Evolutionary conservation across 2,888 invertebrate genomes (phyloP).

Genomic region (Idaea straminata): DNA sequence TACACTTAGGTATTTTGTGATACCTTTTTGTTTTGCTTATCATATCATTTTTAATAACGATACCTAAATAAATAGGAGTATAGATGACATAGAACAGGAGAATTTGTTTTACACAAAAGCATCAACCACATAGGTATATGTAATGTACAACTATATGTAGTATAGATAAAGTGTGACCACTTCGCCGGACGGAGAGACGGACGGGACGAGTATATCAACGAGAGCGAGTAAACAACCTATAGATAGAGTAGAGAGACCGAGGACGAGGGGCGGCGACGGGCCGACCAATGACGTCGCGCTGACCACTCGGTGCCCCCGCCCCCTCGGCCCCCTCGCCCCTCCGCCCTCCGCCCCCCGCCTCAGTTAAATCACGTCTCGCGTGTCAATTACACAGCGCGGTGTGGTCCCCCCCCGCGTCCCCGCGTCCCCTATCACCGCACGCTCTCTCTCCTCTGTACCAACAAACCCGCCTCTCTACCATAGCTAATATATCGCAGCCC

Average conservation of each 20-base stretch:
- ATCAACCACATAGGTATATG: too few relatives aligned
- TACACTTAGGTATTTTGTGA: too few relatives aligned
- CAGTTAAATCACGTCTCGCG: conserved; percentile 37
- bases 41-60: too few relatives aligned
- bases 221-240: conserved; percentile 6
- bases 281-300: conserved; percentile 44
- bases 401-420: conserved; percentile 11
- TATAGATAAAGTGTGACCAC: too few relatives aligned
- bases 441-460: background rate
- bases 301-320: conserved; percentile 33
- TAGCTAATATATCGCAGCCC: too few relatives aligned
- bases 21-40: too few relatives aligned
- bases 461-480: background rate
- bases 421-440: too few relatives aligned
- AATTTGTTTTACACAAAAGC: too few relatives aligned
- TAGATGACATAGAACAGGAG: too few relatives aligned
- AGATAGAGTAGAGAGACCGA: conserved; percentile 11
- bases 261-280: conserved; percentile 31
- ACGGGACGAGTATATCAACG: conserved; percentile 12
- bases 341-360: conserved; percentile 24
- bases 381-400: conserved; percentile 36
- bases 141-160: too few relatives aligned
- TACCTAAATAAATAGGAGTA: too few relatives aligned
- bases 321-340: conserved; percentile 28
- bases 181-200: conserved; percentile 7